A percentile compares a stretch with the other conserved stretches of the same genome.
Evolutionary conservation across 2,113 vertebrate species (phyloP).

Genomic region (Salminus brasiliensis): DNA sequence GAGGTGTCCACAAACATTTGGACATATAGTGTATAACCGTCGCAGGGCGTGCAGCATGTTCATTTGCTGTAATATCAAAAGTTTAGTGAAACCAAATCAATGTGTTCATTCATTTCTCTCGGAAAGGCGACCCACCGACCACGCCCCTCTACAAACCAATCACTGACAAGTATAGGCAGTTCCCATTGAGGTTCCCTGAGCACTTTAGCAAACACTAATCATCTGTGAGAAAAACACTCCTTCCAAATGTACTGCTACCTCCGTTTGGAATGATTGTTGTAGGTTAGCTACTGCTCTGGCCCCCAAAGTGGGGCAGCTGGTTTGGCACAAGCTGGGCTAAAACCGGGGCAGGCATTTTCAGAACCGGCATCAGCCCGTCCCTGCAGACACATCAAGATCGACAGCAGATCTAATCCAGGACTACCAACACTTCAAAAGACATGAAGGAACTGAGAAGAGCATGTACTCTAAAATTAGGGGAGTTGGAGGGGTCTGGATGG

Average conservation of each 20-base stretch:
- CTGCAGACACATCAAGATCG: slow-evolving; percentile 20
- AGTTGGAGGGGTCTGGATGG: background rate
- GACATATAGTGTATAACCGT: too few relatives aligned
- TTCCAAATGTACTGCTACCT: background rate
- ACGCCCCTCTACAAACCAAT: too few relatives aligned
- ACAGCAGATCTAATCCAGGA: slow-evolving; percentile 26
- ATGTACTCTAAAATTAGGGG: background rate
- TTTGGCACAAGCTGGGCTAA: background rate
- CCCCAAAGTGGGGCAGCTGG: background rate
- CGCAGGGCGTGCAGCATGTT: too few relatives aligned
- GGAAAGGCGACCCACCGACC: too few relatives aligned
- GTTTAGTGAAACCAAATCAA: too few relatives aligned
- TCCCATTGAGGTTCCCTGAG: too few relatives aligned
- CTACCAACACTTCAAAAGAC: background rate
- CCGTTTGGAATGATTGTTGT: background rate
- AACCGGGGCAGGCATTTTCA: background rate
- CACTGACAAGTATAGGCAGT: too few relatives aligned
- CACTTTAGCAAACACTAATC: background rate
- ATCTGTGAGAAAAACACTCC: background rate
- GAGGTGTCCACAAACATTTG: too few relatives aligned
- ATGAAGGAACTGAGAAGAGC: background rate
- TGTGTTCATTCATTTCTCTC: too few relatives aligned
- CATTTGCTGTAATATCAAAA: too few relatives aligned
- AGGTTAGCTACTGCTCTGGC: background rate
- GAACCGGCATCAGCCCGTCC: slow-evolving; percentile 5